Percentiles rank a stretch among this genome's conserved stretches.
Conservation (phyloP, 1,140 invertebrate genomes). For the Ceratitis capitata region DNA sequence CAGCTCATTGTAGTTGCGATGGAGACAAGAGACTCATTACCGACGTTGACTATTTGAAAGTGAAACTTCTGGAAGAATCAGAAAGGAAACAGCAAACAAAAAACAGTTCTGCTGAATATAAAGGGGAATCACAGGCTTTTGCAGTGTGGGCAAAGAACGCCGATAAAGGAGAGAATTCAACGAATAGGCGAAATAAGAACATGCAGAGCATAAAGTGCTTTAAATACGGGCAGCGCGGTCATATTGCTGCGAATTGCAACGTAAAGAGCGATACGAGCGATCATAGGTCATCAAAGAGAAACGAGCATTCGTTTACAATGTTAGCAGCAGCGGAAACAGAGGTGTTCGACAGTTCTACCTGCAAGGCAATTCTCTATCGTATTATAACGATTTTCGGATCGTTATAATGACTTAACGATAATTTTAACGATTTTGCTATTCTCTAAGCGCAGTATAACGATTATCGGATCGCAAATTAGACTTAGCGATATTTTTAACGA, state of each 20-base stretch:
- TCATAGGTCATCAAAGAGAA: background rate
- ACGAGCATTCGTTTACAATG: background rate
- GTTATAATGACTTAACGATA: no score
- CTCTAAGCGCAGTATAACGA: no score
- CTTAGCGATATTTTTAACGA: no score
- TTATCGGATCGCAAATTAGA: no score
- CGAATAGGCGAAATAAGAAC: background rate
- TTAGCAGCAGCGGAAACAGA: background rate
- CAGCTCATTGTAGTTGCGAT: background rate
- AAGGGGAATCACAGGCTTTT: background rate
- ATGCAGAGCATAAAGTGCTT: background rate
- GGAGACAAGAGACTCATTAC: background rate
- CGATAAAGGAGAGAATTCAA: background rate
- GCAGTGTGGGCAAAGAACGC: background rate
- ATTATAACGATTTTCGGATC: no score
- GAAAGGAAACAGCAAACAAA: background rate
- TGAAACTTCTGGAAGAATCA: constrained; percentile 26
- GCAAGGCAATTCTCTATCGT: no score
- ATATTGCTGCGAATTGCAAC: background rate
- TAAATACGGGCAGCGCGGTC: background rate
- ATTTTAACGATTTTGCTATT: no score
- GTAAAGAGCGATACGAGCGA: background rate
- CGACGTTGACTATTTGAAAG: background rate
- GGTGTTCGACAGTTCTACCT: background rate
- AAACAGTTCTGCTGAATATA: background rate